Conservation (phyloP, 2,888 invertebrate genomes). For the Vesta saturnalis region DNA sequence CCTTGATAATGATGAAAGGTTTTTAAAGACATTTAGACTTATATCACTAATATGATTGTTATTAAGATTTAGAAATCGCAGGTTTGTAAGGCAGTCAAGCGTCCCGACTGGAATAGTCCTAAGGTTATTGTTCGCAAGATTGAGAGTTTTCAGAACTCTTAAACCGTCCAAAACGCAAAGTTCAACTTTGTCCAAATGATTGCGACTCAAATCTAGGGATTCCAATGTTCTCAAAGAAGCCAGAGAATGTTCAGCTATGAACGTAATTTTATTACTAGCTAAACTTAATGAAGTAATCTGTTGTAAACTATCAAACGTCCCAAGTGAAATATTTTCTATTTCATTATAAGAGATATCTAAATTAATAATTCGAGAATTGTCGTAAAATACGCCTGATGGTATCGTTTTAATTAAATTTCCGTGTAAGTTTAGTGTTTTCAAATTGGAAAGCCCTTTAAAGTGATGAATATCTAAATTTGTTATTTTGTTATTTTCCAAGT, state of each 20-base stretch:
- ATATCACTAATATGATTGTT: conserved; percentile 16
- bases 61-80: neutral
- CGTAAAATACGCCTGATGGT: neutral
- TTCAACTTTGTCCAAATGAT: neutral
- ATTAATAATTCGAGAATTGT: neutral
- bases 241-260: neutral
- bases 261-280: neutral
- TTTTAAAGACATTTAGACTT: neutral
- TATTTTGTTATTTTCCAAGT: conserved; percentile 10
- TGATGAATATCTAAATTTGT: neutral
- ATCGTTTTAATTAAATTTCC: neutral
- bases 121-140: neutral
- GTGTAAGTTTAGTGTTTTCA: neutral
- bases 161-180: neutral
- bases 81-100: neutral
- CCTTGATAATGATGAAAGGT: neutral
- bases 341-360: conserved; percentile 3
- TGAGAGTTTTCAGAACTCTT: neutral
- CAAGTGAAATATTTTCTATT: neutral
- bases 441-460: neutral
- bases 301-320: neutral
- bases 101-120: neutral
- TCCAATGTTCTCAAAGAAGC: neutral
- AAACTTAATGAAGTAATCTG: neutral
- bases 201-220: neutral